phyloP scores from a whole-genome alignment of 1,140 invertebrate genomes.

The Cryptotermes secundus region DNA sequence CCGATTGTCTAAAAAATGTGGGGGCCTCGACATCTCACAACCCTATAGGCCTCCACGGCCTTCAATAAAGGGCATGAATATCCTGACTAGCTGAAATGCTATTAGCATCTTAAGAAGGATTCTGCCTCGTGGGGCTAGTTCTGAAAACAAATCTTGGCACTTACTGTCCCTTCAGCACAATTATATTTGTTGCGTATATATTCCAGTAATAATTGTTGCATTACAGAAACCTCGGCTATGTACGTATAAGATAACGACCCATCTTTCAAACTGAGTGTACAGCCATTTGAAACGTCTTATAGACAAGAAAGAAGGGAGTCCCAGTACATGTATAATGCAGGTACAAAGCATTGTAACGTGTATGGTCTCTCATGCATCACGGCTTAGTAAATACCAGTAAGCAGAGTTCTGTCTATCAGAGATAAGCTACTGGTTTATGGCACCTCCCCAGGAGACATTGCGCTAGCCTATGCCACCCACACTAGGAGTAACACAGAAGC shows the following conservation, averaged over 20 bases:
- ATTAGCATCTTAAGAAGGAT: no score
- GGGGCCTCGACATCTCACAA: no score
- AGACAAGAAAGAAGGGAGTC: background rate
- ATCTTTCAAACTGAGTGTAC: constrained; percentile 3
- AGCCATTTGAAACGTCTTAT: background rate
- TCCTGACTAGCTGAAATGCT: no score
- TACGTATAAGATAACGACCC: background rate
- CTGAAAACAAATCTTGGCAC: no score
- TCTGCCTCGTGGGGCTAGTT: no score
- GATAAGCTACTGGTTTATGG: background rate
- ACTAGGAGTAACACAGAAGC: background rate
- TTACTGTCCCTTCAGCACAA: no score
- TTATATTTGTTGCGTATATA: no score
- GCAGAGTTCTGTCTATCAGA: background rate
- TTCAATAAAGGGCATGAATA: no score
- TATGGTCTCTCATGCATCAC: background rate
- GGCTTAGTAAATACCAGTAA: background rate
- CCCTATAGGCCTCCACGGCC: no score
- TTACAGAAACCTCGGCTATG: no score
- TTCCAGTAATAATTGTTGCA: no score
- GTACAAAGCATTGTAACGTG: background rate
- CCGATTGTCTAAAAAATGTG: no score
- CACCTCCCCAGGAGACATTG: background rate
- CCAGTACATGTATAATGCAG: background rate
- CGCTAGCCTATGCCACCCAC: background rate